Evolutionary conservation across 2,113 vertebrate genomes (phyloP).

Genomic region (Leuciscus idus): DNA sequence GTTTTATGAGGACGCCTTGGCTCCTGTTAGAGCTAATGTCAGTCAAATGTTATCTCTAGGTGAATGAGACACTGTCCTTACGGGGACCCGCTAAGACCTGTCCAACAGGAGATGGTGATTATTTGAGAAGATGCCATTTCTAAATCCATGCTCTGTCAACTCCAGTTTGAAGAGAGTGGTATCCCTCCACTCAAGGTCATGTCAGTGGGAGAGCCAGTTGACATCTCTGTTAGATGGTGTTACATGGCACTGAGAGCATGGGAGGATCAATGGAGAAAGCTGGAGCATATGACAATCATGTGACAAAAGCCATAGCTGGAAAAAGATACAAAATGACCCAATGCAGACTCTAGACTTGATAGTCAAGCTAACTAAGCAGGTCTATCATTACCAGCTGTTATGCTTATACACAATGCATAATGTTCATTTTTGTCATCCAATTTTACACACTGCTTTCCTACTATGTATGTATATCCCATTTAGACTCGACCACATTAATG

Average conservation of each 20-base stretch:
- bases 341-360: background rate
- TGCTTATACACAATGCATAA: background rate
- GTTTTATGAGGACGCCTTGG: conserved; percentile 1
- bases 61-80: conserved; percentile 44
- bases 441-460: conserved; percentile 7
- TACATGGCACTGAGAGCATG: background rate
- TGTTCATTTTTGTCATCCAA: background rate
- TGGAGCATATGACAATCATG: background rate
- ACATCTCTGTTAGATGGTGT: conserved; percentile 37
- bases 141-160: conserved; percentile 43
- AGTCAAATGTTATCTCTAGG: conserved; percentile 46
- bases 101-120: conserved; percentile 25
- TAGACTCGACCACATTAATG: background rate
- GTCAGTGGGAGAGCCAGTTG: background rate
- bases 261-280: conserved; percentile 6
- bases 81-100: conserved; percentile 20
- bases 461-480: background rate
- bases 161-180: conserved; percentile 20
- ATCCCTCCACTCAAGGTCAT: conserved; percentile 18
- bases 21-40: conserved; percentile 33
- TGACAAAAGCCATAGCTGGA: background rate
- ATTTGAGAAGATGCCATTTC: conserved; percentile 33
- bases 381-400: background rate
- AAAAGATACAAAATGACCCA: background rate
- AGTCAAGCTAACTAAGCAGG: background rate